A percentile compares a stretch with the other conserved stretches of the same genome.
Conservation (phyloP, 2,888 invertebrate genomes). For the Nebria salina region DNA sequence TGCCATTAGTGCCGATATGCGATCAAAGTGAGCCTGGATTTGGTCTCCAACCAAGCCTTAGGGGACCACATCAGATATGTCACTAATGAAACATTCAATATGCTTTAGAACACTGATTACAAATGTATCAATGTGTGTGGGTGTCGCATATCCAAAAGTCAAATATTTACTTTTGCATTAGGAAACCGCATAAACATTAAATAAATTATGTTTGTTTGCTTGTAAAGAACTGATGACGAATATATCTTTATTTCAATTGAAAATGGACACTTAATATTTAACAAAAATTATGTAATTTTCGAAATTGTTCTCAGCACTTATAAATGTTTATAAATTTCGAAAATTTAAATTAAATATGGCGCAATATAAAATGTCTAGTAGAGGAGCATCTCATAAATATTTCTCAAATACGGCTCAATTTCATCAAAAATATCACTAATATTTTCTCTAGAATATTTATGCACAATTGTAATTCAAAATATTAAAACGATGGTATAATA, state of each 20-base stretch:
- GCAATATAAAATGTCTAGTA: too few species aligned
- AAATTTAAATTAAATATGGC: too few species aligned
- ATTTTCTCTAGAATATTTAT: too few species aligned
- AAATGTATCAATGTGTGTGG: not conserved
- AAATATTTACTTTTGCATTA: not conserved
- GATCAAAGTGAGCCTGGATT: slow-evolving; percentile 25
- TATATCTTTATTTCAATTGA: not conserved
- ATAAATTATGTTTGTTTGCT: not conserved
- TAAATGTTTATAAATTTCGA: too few species aligned
- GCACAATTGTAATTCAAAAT: too few species aligned
- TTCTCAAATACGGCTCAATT: too few species aligned
- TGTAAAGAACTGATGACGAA: not conserved
- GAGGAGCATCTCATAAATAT: too few species aligned
- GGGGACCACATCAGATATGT: slow-evolving; percentile 5
- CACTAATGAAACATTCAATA: slow-evolving; percentile 44
- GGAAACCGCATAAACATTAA: not conserved
- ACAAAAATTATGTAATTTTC: not conserved
- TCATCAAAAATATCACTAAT: too few species aligned
- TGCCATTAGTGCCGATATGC: slow-evolving; percentile 44
- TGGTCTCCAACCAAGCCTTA: not conserved
- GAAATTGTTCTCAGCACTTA: not conserved
- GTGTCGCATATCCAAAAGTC: not conserved
- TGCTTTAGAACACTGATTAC: slow-evolving; percentile 28
- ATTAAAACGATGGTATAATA: too few species aligned
- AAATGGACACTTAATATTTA: not conserved